Evolutionary conservation across 2,113 vertebrate species (phyloP).

Genomic region (Tyto alba): DNA sequence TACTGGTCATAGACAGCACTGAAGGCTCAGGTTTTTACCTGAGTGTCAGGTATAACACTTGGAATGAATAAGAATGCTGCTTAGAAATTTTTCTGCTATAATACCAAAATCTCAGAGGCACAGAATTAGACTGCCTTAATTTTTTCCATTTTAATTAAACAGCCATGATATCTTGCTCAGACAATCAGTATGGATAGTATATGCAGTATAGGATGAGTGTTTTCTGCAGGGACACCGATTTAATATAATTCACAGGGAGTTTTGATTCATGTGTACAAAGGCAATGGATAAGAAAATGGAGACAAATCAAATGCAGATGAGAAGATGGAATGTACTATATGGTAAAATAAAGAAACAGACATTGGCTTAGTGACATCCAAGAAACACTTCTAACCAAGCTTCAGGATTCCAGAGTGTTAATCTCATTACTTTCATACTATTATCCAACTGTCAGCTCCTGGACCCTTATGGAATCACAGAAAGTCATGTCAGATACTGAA

Average conservation of each 20-base stretch:
- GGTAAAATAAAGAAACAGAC: constrained; percentile 32
- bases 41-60: neutral
- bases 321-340: constrained; percentile 19
- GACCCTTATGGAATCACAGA: neutral
- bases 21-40: neutral
- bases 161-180: neutral
- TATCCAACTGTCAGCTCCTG: neutral
- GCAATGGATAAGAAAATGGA: neutral
- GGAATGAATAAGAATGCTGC: neutral
- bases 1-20: neutral
- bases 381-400: neutral
- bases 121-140: neutral
- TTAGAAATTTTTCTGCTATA: neutral
- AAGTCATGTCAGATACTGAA: neutral
- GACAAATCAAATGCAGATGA: constrained; percentile 35
- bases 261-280: neutral
- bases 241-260: neutral
- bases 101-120: neutral
- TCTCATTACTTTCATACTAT: neutral
- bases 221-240: neutral
- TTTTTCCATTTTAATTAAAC: constrained; percentile 14
- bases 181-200: neutral
- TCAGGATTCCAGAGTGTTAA: constrained; percentile 26
- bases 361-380: neutral
- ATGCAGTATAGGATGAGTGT: neutral